Base-by-base conservation (phyloP, 2,113 vertebrate species). In the Eublepharis macularius region DNA sequence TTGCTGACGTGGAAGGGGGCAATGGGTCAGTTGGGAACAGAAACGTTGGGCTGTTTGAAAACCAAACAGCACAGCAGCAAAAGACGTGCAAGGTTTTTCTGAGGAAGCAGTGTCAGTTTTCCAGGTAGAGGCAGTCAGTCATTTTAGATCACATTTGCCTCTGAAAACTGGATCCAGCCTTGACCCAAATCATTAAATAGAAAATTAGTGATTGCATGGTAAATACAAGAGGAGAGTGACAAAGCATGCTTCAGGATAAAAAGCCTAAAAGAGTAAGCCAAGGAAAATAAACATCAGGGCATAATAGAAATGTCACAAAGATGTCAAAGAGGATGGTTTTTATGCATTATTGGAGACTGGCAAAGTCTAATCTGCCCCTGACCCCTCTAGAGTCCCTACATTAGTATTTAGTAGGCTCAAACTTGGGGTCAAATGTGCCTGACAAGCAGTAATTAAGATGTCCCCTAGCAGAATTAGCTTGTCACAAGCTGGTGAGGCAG, bases 191-290 rank as follows among this genome's bases (percentile, higher is more conserved):
- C 47, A 8, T 7, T 57, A 2, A 13, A 51, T 7, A 68, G 70
- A 34, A 79, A 29, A 68, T 82, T 41, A 6, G 2, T 8, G 63
- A 68, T 75, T 90, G 49, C 76, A 68, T 36, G 32, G 10, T 16
- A 49, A 47, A 80, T 70, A 69, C 39, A 32, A 87, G 39, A 34
- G 10, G 1, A 81, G 4, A 86, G 66, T 34, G 65, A 26, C 66
- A 84, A 86, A 93, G 87, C 32, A 2, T 5, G 1, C 19, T 90
- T 87, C 77, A 72, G 63, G 86, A 41, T 14, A 65, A 51, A 49
- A 84, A 80, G 5, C 43, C 77, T 78, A 83, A 93, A 87, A 79
- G 0, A 36, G 11, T 85, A 88, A 81, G 3, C 32, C 70, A 75
- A 82, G 32, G 16, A 19, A 49, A 76, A 70, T n/a, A 47, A 1